A percentile compares a stretch with the other conserved stretches of the same genome.
Evolutionary conservation across 37 sponge, comb jelly and placozoan species (phyloP).

Genomic region (Beroe ovata): DNA sequence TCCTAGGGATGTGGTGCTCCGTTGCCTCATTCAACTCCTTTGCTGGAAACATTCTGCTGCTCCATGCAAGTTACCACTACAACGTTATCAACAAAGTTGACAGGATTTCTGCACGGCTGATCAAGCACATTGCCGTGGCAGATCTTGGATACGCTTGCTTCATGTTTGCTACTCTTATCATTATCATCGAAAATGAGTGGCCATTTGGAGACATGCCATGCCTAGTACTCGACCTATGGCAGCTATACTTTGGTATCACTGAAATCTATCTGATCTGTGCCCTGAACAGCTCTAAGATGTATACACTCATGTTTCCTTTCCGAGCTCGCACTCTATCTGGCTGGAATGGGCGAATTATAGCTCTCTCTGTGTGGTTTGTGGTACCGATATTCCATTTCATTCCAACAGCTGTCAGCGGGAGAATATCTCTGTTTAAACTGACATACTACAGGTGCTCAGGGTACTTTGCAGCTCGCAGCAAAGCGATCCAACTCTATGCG

Average conservation of each 20-base stretch:
- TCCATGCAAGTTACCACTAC: background rate
- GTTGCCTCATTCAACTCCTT: background rate
- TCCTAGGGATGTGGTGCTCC: background rate
- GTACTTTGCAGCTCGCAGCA: background rate
- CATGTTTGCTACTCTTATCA: background rate
- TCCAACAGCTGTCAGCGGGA: background rate
- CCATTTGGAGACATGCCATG: background rate
- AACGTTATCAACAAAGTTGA: background rate
- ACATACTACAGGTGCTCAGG: background rate
- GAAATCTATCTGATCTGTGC: background rate
- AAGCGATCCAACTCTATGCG: background rate
- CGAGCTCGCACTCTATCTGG: background rate
- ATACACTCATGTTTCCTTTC: background rate
- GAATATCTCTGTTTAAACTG: background rate
- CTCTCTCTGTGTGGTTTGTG: background rate
- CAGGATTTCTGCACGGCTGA: background rate
- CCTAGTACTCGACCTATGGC: background rate
- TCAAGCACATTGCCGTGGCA: background rate
- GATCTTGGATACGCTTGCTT: background rate
- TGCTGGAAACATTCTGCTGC: background rate
- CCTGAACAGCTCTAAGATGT: background rate
- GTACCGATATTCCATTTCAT: background rate
- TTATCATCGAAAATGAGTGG: background rate
- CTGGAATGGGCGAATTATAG: background rate
- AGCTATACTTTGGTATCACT: background rate